Base-by-base conservation (phyloP, 2,888 invertebrate genomes). In the Stegophylla sp. region DNA sequence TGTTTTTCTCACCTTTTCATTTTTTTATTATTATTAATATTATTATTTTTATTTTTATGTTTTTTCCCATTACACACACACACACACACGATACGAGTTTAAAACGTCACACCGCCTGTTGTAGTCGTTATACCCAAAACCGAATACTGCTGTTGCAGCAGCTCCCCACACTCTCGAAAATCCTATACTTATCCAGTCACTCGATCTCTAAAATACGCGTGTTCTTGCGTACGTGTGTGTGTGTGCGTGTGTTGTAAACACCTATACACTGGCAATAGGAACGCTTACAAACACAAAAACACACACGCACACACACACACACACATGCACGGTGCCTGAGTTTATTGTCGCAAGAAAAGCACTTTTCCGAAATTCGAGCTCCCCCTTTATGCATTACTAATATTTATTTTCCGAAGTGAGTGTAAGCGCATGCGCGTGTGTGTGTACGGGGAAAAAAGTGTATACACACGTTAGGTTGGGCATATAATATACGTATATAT, bases 301-400 rank as follows among this genome's bases (percentile, higher is more conserved):
- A 23, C 15, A 69, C 12, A 51, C 41, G 15, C 51, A n/a, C n/a
- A 15, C 17, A 23, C 61, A 61, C 34, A 28, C 34, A 17, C 3
- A 12, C 34, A 15, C 45, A 26, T 48, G 12, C n/a, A 13, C 41
- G 10, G 1, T 9, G 20, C 43, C 12, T 23, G 5, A 28, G 17
- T 69, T 56, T 41, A 56, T 72, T 34, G 74, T 63, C 63, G 48
- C 63, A n/a, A n/a, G 48, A 51, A 63, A 75, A 75, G 34, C 23
- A 51, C 74, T 64, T 75, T 75, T 51, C 23, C 51, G 63, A 75
- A 75, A 75, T 64, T 64, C 23, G 17, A 34, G 34, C 34, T 41
- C 41, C 43, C 20, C 34, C 45, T 63, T 26, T 17, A 3, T 53
- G 15, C 41, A 15, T 45, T 45, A 61, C 59, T 45, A 63, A 74